phyloP scores from a whole-genome alignment of 2,113 vertebrate genomes.

The Microtus richardsoni region DNA sequence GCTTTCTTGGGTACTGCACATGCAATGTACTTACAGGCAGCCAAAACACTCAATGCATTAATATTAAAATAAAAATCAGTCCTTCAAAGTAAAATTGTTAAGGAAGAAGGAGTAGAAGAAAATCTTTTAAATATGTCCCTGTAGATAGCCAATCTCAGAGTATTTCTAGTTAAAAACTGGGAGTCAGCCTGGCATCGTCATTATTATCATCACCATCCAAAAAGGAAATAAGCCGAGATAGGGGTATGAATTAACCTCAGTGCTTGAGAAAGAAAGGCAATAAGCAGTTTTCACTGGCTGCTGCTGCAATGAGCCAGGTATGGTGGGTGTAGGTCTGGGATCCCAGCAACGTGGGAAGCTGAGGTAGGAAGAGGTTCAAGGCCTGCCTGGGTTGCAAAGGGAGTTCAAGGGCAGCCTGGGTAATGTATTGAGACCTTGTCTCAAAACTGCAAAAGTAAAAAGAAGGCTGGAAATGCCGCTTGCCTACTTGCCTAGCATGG shows the following conservation, averaged over 20 bases:
- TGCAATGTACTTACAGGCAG: not conserved
- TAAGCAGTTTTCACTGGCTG: not conserved
- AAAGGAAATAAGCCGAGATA: not conserved
- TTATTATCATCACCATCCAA: not conserved
- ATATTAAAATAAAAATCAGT: not conserved
- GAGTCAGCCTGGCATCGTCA: not conserved
- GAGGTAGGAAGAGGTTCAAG: not conserved
- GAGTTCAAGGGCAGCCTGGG: not conserved
- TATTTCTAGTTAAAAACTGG: conserved; percentile 11
- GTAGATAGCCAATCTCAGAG: not conserved
- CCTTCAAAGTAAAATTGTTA: conserved; percentile 10
- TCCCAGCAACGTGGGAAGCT: not conserved
- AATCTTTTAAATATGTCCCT: not conserved
- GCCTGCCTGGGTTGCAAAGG: not conserved
- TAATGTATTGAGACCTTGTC: not conserved
- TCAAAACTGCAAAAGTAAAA: not conserved
- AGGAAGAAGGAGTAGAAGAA: conserved; percentile 7
- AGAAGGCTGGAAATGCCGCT: not conserved
- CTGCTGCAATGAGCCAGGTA: not conserved
- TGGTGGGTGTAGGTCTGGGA: not conserved
- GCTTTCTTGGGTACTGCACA: too few relatives aligned
- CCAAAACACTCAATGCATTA: not conserved
- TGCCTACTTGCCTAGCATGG: not conserved
- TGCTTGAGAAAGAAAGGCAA: conserved; percentile 20
- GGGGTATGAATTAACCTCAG: conserved; percentile 36